A percentile compares a stretch with the other conserved stretches of the same genome.
Conservation (phyloP, 2,113 vertebrate species). For the Danio rerio region GRCz12tu NC_133176.1:36129501-36130000, state of each 20-base stretch:
- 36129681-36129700: no score
- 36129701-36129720: neutral
- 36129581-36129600: no score
- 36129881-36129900: neutral
- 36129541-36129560: no score
- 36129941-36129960: constrained; percentile 30
- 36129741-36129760: neutral
- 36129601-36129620: no score
- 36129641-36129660: no score
- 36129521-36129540: no score
- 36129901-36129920: constrained; percentile 23
- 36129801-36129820: constrained; percentile 2
- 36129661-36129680: no score
- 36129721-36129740: neutral
- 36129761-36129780: no score
- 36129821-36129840: neutral
- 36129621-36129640: no score
- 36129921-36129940: constrained; percentile 1
- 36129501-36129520: no score
- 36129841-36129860: constrained; percentile 13
- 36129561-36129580: no score
- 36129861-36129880: neutral
- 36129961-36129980: constrained; percentile 48
- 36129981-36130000: constrained; percentile 36
- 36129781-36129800: neutral